phyloP scores from a whole-genome alignment of 2,797 vertebrate species.

The Sorex maritimensis region DNA sequence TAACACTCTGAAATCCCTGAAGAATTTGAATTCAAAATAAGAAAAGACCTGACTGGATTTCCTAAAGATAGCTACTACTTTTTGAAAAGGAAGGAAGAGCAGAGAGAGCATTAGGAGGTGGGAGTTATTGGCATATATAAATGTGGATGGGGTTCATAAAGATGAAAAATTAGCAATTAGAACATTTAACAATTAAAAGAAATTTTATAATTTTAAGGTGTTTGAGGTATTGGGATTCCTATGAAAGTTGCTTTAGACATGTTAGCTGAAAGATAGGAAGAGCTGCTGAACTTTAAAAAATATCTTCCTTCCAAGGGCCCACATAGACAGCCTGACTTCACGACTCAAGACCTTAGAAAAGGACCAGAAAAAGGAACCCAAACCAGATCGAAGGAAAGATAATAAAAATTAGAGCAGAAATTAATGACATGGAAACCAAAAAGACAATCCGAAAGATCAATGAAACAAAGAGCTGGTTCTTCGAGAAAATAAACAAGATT shows the following conservation, averaged over 20 bases:
- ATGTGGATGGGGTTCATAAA: not conserved
- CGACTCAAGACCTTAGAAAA: too few species aligned
- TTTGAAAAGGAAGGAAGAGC: too few species aligned
- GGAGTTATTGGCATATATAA: not conserved
- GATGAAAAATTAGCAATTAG: not conserved
- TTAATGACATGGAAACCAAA: too few species aligned
- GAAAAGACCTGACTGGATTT: slow-evolving; percentile 6
- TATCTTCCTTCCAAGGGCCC: too few species aligned
- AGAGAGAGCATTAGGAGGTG: not conserved
- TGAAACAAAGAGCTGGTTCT: too few species aligned
- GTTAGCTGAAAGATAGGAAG: not conserved
- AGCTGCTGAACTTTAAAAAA: too few species aligned
- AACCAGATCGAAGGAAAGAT: too few species aligned
- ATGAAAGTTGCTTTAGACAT: not conserved
- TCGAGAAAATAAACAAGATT: too few species aligned
- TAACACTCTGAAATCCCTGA: not conserved
- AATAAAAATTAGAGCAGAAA: too few species aligned
- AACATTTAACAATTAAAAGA: not conserved
- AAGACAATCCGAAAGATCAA: too few species aligned
- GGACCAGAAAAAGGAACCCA: too few species aligned
- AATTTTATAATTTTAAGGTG: slow-evolving; percentile 4
- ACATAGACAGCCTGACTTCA: too few species aligned
- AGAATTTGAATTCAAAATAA: slow-evolving; percentile 25
- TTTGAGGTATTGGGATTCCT: not conserved
- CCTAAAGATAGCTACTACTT: not conserved